Evolutionary conservation across 2,888 invertebrate genomes (phyloP).

Genomic region (Geotrupes spiniger): DNA sequence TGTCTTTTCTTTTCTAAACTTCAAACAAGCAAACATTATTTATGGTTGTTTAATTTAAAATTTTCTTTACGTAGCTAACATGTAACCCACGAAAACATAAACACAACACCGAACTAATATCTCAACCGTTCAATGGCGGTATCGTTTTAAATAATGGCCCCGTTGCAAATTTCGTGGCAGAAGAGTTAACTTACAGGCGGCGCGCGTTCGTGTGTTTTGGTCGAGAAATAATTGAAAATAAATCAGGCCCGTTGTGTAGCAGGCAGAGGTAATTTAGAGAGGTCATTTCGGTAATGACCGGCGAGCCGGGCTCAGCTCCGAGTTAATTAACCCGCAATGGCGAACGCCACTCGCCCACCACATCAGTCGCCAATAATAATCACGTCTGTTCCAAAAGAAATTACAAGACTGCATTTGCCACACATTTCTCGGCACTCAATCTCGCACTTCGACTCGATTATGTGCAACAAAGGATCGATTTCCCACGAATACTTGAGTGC

Average conservation of each 20-base stretch:
- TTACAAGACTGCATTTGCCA: constrained; percentile 4
- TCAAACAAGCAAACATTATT: too few relatives aligned
- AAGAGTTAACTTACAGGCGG: too few relatives aligned
- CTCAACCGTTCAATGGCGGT: too few relatives aligned
- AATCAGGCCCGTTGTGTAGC: constrained; percentile 32
- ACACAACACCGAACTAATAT: too few relatives aligned
- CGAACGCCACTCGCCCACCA: constrained; percentile 21
- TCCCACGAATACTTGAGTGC: background rate
- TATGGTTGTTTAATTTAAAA: too few relatives aligned
- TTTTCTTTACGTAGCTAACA: too few relatives aligned
- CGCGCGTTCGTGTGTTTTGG: constrained; percentile 14
- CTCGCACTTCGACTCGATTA: background rate
- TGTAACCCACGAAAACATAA: too few relatives aligned
- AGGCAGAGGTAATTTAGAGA: constrained; percentile 37
- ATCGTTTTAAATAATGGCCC: too few relatives aligned
- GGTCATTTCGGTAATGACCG: constrained; percentile 42
- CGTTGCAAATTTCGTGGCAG: too few relatives aligned
- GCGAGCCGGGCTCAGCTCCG: constrained; percentile 32
- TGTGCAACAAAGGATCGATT: background rate
- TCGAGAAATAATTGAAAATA: constrained; percentile 38
- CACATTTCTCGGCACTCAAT: constrained; percentile 1
- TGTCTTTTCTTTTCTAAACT: too few relatives aligned
- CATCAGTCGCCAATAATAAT: constrained; percentile 28
- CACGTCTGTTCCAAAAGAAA: constrained; percentile 16
- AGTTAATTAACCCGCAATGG: constrained; percentile 39